These are phyloP conservation scores for Aphodius sticticus DNA, from an alignment of 2,888 invertebrate species.

Conservation along the genomic window DNA sequence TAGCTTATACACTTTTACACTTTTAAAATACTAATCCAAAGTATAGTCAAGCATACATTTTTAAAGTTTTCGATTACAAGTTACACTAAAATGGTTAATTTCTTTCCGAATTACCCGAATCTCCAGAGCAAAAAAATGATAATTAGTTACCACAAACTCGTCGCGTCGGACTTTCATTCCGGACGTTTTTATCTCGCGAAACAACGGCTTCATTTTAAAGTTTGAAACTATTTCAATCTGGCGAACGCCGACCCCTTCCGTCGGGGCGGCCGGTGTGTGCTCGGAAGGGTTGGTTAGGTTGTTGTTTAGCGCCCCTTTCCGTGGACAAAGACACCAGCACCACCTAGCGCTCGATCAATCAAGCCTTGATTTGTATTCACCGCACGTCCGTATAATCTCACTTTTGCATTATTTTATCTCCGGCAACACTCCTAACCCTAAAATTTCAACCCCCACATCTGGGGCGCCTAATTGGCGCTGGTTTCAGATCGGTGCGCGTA, in stretches of 20 bases:
- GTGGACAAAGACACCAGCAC: conserved; percentile 40
- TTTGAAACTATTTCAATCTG: conserved; percentile 38
- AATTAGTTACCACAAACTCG: not conserved
- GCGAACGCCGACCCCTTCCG: conserved; percentile 18
- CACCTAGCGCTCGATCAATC: conserved; percentile 51
- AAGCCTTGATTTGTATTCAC: conserved; percentile 58
- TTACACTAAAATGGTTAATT: too few relatives aligned
- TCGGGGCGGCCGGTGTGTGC: conserved; percentile 12
- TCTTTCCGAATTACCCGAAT: too few relatives aligned
- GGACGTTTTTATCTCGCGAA: conserved; percentile 14
- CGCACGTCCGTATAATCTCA: conserved; percentile 61
- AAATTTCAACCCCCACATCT: conserved; percentile 4
- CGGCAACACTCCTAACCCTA: conserved; percentile 53
- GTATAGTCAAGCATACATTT: too few relatives aligned
- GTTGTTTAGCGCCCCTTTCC: conserved; percentile 28
- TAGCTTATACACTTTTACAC: too few relatives aligned
- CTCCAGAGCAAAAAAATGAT: not conserved
- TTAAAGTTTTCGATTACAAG: too few relatives aligned
- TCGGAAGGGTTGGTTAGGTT: conserved; percentile 21
- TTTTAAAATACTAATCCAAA: too few relatives aligned
- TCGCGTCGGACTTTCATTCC: not conserved
- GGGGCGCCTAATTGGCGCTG: not conserved
- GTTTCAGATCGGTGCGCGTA: not conserved
- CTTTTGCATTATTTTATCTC: conserved; percentile 61
- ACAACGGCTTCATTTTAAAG: conserved; percentile 36